A percentile compares a stretch with the other conserved stretches of the same genome.
phyloP scores from a whole-genome alignment of 2,797 vertebrate genomes.

The Neosilurus hyrtlii region DNA sequence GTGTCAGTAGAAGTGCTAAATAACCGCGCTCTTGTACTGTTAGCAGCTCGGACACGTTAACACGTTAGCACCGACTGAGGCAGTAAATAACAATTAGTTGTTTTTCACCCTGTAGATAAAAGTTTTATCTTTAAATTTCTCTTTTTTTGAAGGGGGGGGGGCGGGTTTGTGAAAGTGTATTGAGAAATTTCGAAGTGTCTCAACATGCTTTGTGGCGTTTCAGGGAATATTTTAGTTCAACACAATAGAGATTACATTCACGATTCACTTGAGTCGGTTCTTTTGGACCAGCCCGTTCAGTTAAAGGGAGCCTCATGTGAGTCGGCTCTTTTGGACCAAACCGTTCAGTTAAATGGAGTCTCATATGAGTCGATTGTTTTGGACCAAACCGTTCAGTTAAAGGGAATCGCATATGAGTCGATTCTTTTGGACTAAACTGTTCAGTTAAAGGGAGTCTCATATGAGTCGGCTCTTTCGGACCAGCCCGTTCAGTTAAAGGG shows the following conservation, averaged over 20 bases:
- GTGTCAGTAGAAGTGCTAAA: background rate
- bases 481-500: too few species aligned
- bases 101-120: background rate
- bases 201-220: background rate
- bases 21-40: background rate
- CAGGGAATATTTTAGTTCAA: background rate
- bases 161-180: background rate
- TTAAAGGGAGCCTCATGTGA: background rate
- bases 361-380: too few species aligned
- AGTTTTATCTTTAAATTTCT: background rate
- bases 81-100: background rate
- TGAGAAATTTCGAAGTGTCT: background rate
- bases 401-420: too few species aligned
- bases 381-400: too few species aligned
- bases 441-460: too few species aligned
- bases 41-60: background rate
- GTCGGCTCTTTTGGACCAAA: background rate
- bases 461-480: too few species aligned
- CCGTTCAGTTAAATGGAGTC: too few species aligned
- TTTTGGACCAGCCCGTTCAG: background rate
- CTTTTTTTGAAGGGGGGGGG: background rate
- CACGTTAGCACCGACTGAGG: background rate
- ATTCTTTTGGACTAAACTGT: too few species aligned
- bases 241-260: background rate
- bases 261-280: conserved; percentile 5